These are phyloP conservation scores for Cebidichthys violaceus DNA, from an alignment of 2,113 vertebrate genomes.

Conservation along the genomic window DNA sequence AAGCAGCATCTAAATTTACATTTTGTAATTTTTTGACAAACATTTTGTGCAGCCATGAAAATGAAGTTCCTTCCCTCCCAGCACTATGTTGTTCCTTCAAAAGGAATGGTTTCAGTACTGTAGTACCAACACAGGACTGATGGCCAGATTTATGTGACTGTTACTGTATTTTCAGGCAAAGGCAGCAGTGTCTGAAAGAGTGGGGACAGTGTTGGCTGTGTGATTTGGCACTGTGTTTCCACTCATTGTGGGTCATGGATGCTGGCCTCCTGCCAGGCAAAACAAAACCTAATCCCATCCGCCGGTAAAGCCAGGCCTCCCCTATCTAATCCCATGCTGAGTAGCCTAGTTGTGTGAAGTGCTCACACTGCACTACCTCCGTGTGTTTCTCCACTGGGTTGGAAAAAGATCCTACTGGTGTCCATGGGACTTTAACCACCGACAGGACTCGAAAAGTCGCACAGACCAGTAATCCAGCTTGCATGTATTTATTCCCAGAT, in stretches of 20 bases:
- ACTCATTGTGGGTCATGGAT: slow-evolving; percentile 68
- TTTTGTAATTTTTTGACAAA: not conserved
- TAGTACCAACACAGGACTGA: not conserved
- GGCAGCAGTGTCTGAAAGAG: slow-evolving; percentile 26
- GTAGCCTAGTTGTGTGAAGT: slow-evolving; percentile 75
- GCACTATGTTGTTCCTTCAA: not conserved
- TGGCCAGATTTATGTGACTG: slow-evolving; percentile 38
- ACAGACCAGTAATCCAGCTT: slow-evolving; percentile 14
- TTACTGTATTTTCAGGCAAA: slow-evolving; percentile 41
- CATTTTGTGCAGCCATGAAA: not conserved
- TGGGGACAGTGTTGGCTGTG: slow-evolving; percentile 45
- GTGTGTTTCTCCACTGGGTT: slow-evolving; percentile 70
- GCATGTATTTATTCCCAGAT: slow-evolving; percentile 39
- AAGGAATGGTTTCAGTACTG: slow-evolving; percentile 3
- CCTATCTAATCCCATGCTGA: slow-evolving; percentile 74
- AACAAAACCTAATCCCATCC: slow-evolving; percentile 82
- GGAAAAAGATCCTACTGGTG: slow-evolving; percentile 65
- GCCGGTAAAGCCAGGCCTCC: slow-evolving; percentile 66
- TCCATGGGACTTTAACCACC: slow-evolving; percentile 34
- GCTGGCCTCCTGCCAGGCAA: slow-evolving; percentile 72
- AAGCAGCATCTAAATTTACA: not conserved
- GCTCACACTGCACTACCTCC: slow-evolving; percentile 73
- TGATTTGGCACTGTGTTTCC: slow-evolving; percentile 48
- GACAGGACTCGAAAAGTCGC: slow-evolving; percentile 17
- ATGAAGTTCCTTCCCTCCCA: not conserved